These are phyloP conservation scores for Eupithecia exiguata DNA, from an alignment of 2,888 invertebrate genomes.

Conservation along the genomic window DNA sequence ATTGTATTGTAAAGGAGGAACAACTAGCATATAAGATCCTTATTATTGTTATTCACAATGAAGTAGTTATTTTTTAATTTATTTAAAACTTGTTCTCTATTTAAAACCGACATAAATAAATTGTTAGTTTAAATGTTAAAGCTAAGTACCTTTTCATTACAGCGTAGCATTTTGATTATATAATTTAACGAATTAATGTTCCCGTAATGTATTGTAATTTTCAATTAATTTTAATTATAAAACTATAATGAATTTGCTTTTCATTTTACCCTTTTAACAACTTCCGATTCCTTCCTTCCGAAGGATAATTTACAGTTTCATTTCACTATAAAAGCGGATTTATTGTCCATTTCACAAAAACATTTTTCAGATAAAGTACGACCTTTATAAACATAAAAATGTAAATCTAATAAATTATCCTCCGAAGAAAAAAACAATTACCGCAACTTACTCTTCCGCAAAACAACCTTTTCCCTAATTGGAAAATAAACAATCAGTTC, in stretches of 20 bases:
- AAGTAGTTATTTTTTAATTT: neutral
- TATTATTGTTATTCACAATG: neutral
- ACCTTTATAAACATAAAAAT: neutral
- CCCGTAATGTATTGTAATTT: slow-evolving; percentile 68
- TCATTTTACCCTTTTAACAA: slow-evolving; percentile 25
- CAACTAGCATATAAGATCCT: slow-evolving; percentile 72
- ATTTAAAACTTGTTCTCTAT: neutral
- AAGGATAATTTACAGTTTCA: neutral
- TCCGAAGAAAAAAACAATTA: neutral
- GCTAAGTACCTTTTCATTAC: neutral
- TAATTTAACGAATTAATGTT: slow-evolving; percentile 47
- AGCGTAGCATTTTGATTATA: neutral
- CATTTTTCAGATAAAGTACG: neutral
- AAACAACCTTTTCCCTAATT: slow-evolving; percentile 15
- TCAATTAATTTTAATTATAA: slow-evolving; percentile 73
- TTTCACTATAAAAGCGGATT: neutral
- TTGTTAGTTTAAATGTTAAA: neutral
- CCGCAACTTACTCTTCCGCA: neutral
- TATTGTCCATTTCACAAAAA: neutral
- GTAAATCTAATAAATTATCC: neutral
- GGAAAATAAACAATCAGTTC: slow-evolving; percentile 26
- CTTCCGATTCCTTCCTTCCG: too few species aligned
- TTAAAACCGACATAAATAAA: neutral
- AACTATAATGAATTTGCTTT: slow-evolving; percentile 57
- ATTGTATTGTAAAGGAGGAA: slow-evolving; percentile 71